phyloP scores from a whole-genome alignment of 2,797 vertebrate species.

The Sparus aurata region DNA sequence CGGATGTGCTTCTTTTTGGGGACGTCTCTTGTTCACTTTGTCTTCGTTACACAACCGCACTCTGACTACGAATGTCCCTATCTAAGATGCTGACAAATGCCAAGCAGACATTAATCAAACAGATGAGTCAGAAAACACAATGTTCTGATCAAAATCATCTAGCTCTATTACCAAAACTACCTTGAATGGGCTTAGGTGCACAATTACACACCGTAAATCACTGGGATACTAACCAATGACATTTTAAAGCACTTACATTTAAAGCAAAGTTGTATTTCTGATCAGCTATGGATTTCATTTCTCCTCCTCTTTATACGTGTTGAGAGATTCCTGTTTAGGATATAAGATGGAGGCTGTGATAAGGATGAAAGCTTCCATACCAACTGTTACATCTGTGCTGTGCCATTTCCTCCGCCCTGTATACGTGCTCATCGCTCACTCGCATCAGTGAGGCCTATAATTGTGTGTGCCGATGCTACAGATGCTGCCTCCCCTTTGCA shows the following conservation, averaged over 20 bases:
- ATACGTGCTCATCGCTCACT: conserved; percentile 10
- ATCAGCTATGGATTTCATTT: neutral
- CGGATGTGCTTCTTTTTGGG: conserved; percentile 1
- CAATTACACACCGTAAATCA: conserved; percentile 22
- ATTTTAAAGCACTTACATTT: conserved; percentile 22
- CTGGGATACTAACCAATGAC: neutral
- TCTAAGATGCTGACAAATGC: conserved; percentile 32
- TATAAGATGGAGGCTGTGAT: conserved; percentile 1
- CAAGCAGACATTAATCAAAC: conserved; percentile 60
- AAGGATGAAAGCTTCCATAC: conserved; percentile 10
- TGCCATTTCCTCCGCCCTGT: neutral
- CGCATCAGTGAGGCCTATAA: conserved; percentile 31
- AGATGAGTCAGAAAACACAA: conserved; percentile 51
- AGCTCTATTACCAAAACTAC: conserved; percentile 36
- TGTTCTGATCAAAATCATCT: conserved; percentile 57
- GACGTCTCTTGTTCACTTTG: neutral
- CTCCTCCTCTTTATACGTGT: neutral
- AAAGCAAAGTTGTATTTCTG: neutral
- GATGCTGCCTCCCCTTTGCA: conserved; percentile 18
- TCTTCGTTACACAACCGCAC: conserved; percentile 16
- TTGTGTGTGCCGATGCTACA: conserved; percentile 46
- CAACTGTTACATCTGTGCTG: neutral
- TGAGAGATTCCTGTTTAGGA: neutral
- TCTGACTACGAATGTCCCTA: conserved; percentile 29
- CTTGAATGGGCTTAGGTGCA: conserved; percentile 25